These are phyloP conservation scores for Caenorhabditis panamensis DNA, from an alignment of 2,888 invertebrate species.

Conservation along the genomic window DNA sequence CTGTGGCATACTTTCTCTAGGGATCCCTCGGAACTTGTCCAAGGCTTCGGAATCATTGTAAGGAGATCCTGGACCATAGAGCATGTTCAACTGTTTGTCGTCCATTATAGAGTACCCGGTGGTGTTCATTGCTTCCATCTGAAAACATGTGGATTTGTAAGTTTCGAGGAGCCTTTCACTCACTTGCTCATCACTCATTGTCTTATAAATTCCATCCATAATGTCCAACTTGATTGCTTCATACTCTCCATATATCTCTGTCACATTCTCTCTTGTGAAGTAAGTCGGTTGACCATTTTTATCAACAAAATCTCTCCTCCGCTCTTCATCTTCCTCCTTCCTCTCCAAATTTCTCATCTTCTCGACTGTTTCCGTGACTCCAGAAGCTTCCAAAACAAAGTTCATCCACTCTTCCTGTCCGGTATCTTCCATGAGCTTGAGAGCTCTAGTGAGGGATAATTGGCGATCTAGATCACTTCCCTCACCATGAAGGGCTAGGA, in stretches of 20 bases:
- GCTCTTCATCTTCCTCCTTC: constrained; percentile 60
- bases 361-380: constrained; percentile 70
- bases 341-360: constrained; percentile 56
- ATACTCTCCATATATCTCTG: constrained; percentile 61
- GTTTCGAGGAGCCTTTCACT: no score
- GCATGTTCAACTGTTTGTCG: constrained; percentile 60
- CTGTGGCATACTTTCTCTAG: constrained; percentile 48
- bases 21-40: constrained; percentile 52
- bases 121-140: constrained; percentile 65
- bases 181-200: not conserved
- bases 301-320: constrained; percentile 43
- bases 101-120: constrained; percentile 71
- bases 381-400: constrained; percentile 78
- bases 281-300: constrained; percentile 62
- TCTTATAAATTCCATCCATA: constrained; percentile 48
- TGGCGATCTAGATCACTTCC: constrained; percentile 55
- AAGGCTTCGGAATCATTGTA: constrained; percentile 65
- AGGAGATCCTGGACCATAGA: constrained; percentile 70
- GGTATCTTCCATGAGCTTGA: constrained; percentile 50
- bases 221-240: constrained; percentile 62
- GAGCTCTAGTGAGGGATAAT: constrained; percentile 51
- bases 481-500: constrained; percentile 75
- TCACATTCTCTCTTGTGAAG: constrained; percentile 63
- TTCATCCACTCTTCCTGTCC: constrained; percentile 77
- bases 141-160: no score